Base-by-base conservation (phyloP, 2,113 vertebrate species). In the Chaetorhynchus papuensis region DNA sequence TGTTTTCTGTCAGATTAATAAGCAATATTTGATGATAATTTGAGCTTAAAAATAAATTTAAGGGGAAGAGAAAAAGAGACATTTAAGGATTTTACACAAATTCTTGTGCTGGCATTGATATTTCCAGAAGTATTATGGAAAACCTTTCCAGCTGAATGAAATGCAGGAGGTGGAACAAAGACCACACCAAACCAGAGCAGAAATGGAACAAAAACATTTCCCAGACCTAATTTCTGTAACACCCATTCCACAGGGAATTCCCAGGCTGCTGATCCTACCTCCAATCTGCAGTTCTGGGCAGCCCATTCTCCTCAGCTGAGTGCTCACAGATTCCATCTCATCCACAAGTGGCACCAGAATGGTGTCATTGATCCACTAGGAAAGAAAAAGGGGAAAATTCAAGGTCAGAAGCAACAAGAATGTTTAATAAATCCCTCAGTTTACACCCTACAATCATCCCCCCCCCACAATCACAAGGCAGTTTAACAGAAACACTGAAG, bases 351-450 rank as follows among this genome's bases (percentile, higher is more conserved):
- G 98, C 88, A 99, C 99, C 89, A 99, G 97, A 87, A 99, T 99
- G 8, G 99, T 99, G 96, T 99, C 99, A 78, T 98, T 99, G 83
- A 99, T 99, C 99, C 99, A 99, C 99, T 99, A 76, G 13, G 30
- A 71, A 60, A 37, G 37, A 21, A 76, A 85, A 68, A 42, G 3
- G 42, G 9, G 20, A 14, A 70, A 71, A 79, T 11, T 42, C 35
- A 3, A 39, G 20, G 27, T 94, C 75, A 84, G 87, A 84, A 97
- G 7, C 16, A 85, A 63, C 18, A 60, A 61, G 15, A 52, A 52
- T 4, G 6, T 41, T 16, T 2, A 24, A 57, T 13, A 21, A 63
- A 11, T 2, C 3, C 7, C 15, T 53, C 12, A 11, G 7, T 2
- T 83, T 20, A 30, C 15, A 18, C 5, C 42, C 53, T 18, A 3